These are phyloP conservation scores for Leptinotarsa peninsularis DNA, from an alignment of 2,888 invertebrate genomes.

Conservation along the genomic window DNA sequence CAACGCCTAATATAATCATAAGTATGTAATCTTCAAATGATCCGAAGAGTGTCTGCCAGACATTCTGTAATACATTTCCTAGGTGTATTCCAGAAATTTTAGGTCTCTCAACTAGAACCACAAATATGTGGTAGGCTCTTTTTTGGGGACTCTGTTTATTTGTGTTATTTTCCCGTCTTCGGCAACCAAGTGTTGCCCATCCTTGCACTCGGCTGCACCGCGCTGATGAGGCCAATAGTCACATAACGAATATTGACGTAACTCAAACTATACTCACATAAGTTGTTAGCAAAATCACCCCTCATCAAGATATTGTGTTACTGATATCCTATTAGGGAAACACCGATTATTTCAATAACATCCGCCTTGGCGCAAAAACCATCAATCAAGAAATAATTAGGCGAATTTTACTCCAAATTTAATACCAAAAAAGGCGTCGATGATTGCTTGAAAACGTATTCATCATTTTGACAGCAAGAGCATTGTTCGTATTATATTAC, in stretches of 20 bases:
- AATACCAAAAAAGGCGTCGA: slow-evolving; percentile 54
- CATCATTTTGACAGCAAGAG: slow-evolving; percentile 53
- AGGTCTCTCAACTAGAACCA: too few relatives aligned
- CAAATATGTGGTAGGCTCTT: too few relatives aligned
- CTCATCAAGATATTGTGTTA: slow-evolving; percentile 30
- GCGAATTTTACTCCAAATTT: slow-evolving; percentile 52
- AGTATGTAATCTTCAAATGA: too few relatives aligned
- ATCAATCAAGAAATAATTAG: slow-evolving; percentile 55
- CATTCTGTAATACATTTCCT: too few relatives aligned
- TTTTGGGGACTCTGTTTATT: too few relatives aligned
- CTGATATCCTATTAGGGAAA: slow-evolving; percentile 38
- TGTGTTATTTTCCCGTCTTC: too few relatives aligned
- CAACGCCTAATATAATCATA: too few relatives aligned
- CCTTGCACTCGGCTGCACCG: too few relatives aligned
- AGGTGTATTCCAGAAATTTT: too few relatives aligned
- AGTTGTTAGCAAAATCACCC: slow-evolving; percentile 27
- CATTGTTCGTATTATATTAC: slow-evolving; percentile 53
- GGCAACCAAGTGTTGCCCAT: too few relatives aligned
- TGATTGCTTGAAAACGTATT: slow-evolving; percentile 53
- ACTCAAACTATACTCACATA: neutral
- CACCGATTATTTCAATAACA: slow-evolving; percentile 44
- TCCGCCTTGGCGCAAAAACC: slow-evolving; percentile 40
- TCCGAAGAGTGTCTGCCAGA: too few relatives aligned
- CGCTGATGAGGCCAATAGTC: too few relatives aligned
- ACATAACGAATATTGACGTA: neutral